Percentiles rank a stretch among this genome's conserved stretches.
These are phyloP conservation scores for Lycocorax pyrrhopterus DNA, from an alignment of 2,113 vertebrate genomes.

Conservation along the genomic window DNA sequence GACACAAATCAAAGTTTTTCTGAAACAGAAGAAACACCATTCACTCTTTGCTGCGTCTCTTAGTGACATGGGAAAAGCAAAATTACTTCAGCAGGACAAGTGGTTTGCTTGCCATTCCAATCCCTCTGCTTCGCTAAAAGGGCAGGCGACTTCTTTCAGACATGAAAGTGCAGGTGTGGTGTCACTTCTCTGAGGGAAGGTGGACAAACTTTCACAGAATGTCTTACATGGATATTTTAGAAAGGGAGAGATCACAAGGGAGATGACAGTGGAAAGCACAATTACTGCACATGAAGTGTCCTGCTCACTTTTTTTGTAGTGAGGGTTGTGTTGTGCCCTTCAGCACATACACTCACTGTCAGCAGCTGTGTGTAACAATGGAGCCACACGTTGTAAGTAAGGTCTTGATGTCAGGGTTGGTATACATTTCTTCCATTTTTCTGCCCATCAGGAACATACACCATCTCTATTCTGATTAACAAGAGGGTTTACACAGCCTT, in stretches of 20 bases:
- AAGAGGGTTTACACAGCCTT: not conserved
- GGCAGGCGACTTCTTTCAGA: not conserved
- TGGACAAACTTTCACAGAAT: not conserved
- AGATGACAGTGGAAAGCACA: not conserved
- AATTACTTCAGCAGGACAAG: not conserved
- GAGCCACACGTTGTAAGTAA: not conserved
- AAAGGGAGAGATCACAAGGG: not conserved
- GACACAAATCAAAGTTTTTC: not conserved
- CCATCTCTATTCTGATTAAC: not conserved
- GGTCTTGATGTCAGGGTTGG: not conserved
- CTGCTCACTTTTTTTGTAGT: not conserved
- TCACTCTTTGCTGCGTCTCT: not conserved
- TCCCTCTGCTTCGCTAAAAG: not conserved
- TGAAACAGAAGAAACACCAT: not conserved
- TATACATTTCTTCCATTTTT: not conserved
- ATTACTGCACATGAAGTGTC: not conserved
- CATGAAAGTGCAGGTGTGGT: not conserved
- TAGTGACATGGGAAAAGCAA: not conserved
- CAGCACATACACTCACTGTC: accelerated
- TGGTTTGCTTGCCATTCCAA: not conserved
- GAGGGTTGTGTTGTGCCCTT: not conserved
- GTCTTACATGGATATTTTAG: not conserved
- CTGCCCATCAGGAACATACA: not conserved
- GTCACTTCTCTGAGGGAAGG: not conserved
- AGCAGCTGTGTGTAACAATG: not conserved